Evolutionary conservation across 2,113 vertebrate genomes (phyloP).

Genomic region (Ginglymostoma cirratum): DNA sequence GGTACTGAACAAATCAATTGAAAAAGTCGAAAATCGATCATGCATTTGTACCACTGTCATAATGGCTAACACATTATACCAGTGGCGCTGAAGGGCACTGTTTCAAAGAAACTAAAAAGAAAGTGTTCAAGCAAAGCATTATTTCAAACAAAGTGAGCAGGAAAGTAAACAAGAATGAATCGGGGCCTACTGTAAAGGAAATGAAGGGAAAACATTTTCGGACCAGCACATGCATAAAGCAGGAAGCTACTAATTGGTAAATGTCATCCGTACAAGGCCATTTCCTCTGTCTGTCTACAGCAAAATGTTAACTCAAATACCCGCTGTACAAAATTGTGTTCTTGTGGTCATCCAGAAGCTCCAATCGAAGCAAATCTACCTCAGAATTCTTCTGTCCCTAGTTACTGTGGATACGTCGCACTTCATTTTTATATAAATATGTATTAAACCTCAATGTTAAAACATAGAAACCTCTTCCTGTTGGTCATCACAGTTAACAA

Average conservation of each 20-base stretch:
- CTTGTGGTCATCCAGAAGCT: background rate
- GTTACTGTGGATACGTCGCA: background rate
- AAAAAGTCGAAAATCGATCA: no score
- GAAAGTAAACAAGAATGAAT: background rate
- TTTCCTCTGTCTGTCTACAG: background rate
- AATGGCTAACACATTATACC: background rate
- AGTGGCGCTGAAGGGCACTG: background rate
- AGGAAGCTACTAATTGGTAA: slow-evolving; percentile 26
- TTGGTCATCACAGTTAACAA: background rate
- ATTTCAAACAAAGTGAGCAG: background rate
- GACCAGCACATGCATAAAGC: slow-evolving; percentile 2
- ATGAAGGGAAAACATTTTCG: background rate
- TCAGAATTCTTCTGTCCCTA: background rate
- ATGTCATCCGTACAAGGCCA: background rate
- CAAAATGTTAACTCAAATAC: background rate
- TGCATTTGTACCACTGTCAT: no score
- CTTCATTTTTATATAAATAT: background rate
- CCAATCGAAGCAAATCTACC: background rate
- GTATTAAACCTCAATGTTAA: background rate
- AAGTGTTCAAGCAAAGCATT: background rate
- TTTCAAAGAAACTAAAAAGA: background rate
- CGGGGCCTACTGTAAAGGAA: background rate
- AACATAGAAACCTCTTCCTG: background rate
- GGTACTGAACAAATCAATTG: no score
- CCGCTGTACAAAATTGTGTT: background rate